phyloP scores from a whole-genome alignment of 2,888 invertebrate genomes.

The Drosophila mulleri region DNA sequence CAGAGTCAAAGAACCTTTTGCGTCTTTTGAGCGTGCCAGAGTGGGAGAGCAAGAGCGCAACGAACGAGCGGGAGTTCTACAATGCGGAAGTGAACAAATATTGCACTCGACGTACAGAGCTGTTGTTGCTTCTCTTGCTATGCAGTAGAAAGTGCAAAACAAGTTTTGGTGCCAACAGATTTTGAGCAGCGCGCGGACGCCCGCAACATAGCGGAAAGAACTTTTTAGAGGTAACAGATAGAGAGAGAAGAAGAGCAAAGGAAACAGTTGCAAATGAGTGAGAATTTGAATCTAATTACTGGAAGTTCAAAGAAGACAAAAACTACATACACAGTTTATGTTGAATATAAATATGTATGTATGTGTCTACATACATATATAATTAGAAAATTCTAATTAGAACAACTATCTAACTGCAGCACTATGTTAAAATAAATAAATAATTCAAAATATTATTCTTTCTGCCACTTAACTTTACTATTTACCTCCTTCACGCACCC shows the following conservation, averaged over 20 bases:
- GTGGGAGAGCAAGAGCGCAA: conserved; percentile 23
- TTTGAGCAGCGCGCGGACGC: conserved; percentile 30
- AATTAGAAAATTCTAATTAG: neutral
- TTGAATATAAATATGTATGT: neutral
- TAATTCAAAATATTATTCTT: too few species aligned
- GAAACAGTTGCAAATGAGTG: neutral
- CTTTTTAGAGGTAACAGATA: neutral
- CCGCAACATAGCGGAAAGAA: conserved; percentile 57
- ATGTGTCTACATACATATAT: too few species aligned
- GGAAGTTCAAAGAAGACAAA: neutral
- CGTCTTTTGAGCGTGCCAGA: conserved; percentile 47
- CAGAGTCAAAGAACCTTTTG: conserved; percentile 58
- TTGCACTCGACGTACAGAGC: conserved; percentile 44
- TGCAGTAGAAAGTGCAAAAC: conserved; percentile 63
- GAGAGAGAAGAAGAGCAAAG: neutral
- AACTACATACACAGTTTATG: neutral
- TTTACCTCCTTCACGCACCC: neutral
- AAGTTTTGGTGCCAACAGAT: conserved; percentile 47
- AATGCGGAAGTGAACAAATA: conserved; percentile 72
- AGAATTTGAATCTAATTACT: neutral
- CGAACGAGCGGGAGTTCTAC: conserved; percentile 34
- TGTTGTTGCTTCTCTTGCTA: conserved; percentile 43
- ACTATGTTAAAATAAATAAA: neutral
- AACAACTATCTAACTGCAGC: neutral
- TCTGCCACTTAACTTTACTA: neutral